A percentile compares a stretch with the other conserved stretches of the same genome.
Evolutionary conservation across 2,113 vertebrate species (phyloP).

Genomic region (Riparia riparia): DNA sequence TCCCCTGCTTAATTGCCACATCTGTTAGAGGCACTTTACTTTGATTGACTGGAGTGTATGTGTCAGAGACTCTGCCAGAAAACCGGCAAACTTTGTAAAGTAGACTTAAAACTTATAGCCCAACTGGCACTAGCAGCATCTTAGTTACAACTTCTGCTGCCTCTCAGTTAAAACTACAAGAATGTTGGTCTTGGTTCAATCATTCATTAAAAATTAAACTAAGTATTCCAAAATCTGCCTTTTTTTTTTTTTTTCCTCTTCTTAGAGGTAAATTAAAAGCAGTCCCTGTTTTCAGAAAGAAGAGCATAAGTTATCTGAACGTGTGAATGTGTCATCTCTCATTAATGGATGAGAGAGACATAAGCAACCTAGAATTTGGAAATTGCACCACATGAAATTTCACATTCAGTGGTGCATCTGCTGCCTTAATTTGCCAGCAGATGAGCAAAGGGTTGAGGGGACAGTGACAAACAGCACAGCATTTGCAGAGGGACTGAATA

Average conservation of each 20-base stretch:
- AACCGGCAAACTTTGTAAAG: constrained; percentile 55
- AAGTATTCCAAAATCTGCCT: background rate
- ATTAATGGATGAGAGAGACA: background rate
- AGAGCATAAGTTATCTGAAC: background rate
- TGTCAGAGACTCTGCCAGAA: constrained; percentile 72
- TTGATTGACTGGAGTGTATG: constrained; percentile 79
- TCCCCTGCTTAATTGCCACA: constrained; percentile 79
- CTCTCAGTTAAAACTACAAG: background rate
- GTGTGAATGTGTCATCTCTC: background rate
- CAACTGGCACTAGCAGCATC: constrained; percentile 47
- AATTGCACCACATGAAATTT: background rate
- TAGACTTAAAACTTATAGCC: constrained; percentile 29
- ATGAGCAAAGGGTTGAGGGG: background rate
- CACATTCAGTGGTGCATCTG: background rate
- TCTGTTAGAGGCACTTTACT: constrained; percentile 77
- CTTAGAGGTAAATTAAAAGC: background rate
- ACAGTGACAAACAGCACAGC: background rate
- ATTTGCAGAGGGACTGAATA: background rate
- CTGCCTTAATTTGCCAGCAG: background rate
- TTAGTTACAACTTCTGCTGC: constrained; percentile 24
- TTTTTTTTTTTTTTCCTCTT: background rate
- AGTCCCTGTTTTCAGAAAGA: background rate
- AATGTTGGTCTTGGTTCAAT: background rate
- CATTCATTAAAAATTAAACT: constrained; percentile 3
- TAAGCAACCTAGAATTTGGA: background rate